Percentiles rank a stretch among this genome's conserved stretches.
Conservation (phyloP, 2,888 invertebrate species). For the Epirrita christyi region DNA sequence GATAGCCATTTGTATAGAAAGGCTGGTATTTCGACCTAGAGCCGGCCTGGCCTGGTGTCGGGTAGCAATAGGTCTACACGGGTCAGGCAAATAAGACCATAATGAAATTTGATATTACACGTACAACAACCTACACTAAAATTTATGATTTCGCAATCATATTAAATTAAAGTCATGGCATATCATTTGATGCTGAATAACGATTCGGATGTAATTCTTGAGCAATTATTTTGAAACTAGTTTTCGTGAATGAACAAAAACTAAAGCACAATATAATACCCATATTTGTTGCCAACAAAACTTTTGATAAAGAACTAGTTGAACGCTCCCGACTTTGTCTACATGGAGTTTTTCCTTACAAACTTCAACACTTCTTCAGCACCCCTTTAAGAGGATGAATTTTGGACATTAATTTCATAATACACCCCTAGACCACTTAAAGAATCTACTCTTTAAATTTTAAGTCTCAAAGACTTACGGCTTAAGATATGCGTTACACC, state of each 20-base stretch:
- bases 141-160: constrained; percentile 37
- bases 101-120: constrained; percentile 43
- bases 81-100: constrained; percentile 44
- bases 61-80: constrained; percentile 50
- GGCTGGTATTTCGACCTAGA: constrained; percentile 61
- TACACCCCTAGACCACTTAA: too few species aligned
- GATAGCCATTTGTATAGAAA: constrained; percentile 10
- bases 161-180: constrained; percentile 36
- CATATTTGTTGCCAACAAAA: too few species aligned
- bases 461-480: too few species aligned
- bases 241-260: background rate
- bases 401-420: too few species aligned
- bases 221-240: constrained; percentile 9
- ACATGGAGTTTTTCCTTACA: too few species aligned
- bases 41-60: constrained; percentile 52
- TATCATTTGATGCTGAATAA: constrained; percentile 30
- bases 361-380: too few species aligned
- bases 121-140: constrained; percentile 31
- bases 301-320: too few species aligned
- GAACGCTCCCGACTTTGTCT: too few species aligned
- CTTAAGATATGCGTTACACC: too few species aligned
- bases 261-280: too few species aligned
- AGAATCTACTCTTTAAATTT: too few species aligned
- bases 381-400: too few species aligned
- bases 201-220: constrained; percentile 14